phyloP scores from a whole-genome alignment of 2,888 invertebrate genomes.

The Beris chalybata region DNA sequence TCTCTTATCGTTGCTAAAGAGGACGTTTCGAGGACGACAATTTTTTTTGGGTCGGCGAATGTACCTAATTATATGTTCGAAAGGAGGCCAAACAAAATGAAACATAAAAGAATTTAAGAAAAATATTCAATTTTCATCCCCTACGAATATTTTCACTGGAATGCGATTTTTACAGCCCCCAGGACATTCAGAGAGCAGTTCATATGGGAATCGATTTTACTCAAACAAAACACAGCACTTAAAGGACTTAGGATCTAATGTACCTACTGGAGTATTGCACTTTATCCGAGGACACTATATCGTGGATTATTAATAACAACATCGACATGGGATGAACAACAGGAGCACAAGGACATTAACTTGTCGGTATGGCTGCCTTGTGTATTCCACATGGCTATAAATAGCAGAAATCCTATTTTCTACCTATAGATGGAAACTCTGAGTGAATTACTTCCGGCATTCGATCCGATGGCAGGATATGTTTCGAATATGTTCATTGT shows the following conservation, averaged over 20 bases:
- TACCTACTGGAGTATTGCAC: no score
- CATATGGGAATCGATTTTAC: no score
- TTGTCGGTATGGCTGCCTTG: background rate
- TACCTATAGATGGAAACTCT: constrained; percentile 4
- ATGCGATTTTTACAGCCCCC: no score
- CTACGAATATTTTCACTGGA: background rate
- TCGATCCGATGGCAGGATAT: constrained; percentile 3
- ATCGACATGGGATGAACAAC: no score
- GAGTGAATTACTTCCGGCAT: constrained; percentile 9
- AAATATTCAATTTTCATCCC: constrained; percentile 5
- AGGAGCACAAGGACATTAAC: background rate
- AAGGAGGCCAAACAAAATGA: background rate
- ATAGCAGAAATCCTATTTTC: background rate
- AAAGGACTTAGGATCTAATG: no score
- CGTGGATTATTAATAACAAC: no score
- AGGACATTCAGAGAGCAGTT: no score
- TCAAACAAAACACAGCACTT: no score
- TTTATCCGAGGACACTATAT: no score
- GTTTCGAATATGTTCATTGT: background rate
- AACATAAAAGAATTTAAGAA: background rate
- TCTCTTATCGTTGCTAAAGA: background rate
- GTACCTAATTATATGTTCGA: no score
- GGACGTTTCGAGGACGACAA: no score
- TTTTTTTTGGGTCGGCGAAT: no score
- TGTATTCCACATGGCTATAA: background rate